phyloP scores from a whole-genome alignment of 2,113 vertebrate genomes.

The Brevimyrus niger region DNA sequence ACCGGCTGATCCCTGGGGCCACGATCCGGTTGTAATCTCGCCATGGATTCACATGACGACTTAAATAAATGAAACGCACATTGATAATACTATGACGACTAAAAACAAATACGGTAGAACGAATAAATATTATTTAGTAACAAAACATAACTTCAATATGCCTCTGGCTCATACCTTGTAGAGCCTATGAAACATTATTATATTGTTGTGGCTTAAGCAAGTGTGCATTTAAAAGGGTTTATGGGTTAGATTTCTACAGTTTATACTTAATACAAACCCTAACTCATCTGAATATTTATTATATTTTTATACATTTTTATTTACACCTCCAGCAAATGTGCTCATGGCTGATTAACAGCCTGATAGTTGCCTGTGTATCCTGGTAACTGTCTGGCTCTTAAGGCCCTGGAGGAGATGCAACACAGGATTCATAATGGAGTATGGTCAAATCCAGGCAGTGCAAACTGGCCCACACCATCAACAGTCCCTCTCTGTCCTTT shows the following conservation, averaged over 20 bases:
- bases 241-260: not conserved
- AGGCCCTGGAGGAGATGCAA: slow-evolving; percentile 22
- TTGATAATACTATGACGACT: not conserved
- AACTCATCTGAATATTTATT: not conserved
- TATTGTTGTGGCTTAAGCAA: not conserved
- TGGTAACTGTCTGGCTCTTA: slow-evolving; percentile 47
- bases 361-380: slow-evolving; percentile 29
- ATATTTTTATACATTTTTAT: not conserved
- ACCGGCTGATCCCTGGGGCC: not conserved
- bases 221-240: not conserved
- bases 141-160: not conserved
- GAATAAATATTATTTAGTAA: not conserved
- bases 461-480: not conserved
- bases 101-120: not conserved
- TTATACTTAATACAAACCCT: not conserved
- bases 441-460: not conserved
- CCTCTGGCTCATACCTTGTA: not conserved
- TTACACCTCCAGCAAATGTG: not conserved
- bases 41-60: not conserved
- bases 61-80: not conserved
- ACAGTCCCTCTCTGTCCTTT: not conserved
- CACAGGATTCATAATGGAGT: slow-evolving; percentile 43
- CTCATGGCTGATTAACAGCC: slow-evolving; percentile 21
- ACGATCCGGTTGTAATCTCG: not conserved
- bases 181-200: not conserved